Evolutionary conservation across 2,113 vertebrate species (phyloP).

Genomic region (Thamnophis sirtalis): DNA sequence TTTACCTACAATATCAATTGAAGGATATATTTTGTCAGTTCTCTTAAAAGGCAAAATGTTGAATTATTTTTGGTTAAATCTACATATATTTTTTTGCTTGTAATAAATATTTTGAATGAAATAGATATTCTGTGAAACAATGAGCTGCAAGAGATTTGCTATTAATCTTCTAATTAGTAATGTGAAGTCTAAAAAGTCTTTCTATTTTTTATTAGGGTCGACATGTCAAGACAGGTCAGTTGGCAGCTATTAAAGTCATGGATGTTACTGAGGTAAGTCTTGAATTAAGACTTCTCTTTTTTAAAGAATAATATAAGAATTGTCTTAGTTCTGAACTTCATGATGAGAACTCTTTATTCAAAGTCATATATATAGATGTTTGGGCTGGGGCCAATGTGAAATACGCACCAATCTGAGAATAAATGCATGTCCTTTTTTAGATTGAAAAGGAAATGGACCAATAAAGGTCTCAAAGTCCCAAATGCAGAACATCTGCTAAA

Average conservation of each 20-base stretch:
- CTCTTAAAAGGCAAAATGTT: slow-evolving; percentile 6
- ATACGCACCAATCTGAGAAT: not conserved
- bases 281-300: not conserved
- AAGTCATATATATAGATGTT: not conserved
- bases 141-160: not conserved
- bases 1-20: not conserved
- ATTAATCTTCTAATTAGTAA: slow-evolving; percentile 7
- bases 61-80: not conserved
- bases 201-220: slow-evolving; percentile 79
- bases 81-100: not conserved
- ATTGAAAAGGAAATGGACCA: slow-evolving; percentile 44
- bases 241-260: slow-evolving; percentile 99
- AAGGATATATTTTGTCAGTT: not conserved
- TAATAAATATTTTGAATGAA: not conserved
- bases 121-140: not conserved
- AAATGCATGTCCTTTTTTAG: slow-evolving; percentile 61
- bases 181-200: slow-evolving; percentile 14
- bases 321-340: not conserved
- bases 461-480: slow-evolving; percentile 58
- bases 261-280: slow-evolving; percentile 94
- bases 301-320: not conserved
- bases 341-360: not conserved
- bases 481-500: slow-evolving; percentile 68
- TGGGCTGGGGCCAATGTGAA: not conserved
- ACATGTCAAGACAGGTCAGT: slow-evolving; percentile 97